Percentiles rank a stretch among this genome's conserved stretches.
These are phyloP conservation scores for Hippopotamyrus pictus DNA, from an alignment of 2,797 vertebrate genomes.

Conservation along the genomic window DNA sequence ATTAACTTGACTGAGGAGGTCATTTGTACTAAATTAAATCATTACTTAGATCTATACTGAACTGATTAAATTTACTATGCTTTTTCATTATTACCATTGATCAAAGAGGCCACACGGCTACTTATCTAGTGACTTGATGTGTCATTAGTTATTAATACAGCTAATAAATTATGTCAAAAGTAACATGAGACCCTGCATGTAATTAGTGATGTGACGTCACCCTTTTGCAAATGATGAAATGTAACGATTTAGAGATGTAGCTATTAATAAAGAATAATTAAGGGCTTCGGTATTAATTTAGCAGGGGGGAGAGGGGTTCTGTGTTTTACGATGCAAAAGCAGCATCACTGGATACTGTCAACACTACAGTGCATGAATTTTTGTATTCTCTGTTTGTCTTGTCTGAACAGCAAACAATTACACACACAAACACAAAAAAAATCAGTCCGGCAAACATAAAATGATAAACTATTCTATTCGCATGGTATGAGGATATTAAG, in stretches of 20 bases:
- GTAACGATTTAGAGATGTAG: background rate
- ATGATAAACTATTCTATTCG: background rate
- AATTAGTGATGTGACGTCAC: background rate
- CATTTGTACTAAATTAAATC: slow-evolving; percentile 11
- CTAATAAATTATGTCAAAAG: slow-evolving; percentile 4
- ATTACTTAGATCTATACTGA: background rate
- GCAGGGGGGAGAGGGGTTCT: background rate
- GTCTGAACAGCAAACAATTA: background rate
- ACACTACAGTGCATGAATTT: background rate
- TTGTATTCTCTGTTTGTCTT: background rate
- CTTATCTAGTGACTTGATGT: background rate
- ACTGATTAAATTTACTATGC: slow-evolving; percentile 5
- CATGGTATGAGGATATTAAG: background rate
- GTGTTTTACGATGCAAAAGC: background rate
- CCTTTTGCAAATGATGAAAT: background rate
- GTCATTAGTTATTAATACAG: background rate
- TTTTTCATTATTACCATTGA: slow-evolving; percentile 13
- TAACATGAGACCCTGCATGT: background rate
- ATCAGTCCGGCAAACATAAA: background rate
- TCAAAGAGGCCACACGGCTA: background rate
- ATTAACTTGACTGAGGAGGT: background rate
- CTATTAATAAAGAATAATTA: background rate
- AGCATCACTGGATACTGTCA: background rate
- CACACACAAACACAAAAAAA: background rate
- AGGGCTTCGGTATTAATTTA: background rate